These are phyloP conservation scores for Tapirus terrestris DNA, from an alignment of 2,113 vertebrate species.

Conservation along the genomic window DNA sequence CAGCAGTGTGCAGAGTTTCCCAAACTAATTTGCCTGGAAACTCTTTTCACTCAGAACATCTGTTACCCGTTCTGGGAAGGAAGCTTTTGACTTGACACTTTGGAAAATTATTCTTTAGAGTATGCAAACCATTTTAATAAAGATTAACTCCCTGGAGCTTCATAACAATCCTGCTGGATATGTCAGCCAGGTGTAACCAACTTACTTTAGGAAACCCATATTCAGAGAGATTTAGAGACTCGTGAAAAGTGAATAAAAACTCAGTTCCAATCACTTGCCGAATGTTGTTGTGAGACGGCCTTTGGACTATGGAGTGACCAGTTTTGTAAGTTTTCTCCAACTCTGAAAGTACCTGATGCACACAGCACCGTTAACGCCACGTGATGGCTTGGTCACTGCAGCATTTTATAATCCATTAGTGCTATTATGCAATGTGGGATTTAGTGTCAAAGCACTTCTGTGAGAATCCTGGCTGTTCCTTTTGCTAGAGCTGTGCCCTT, in stretches of 20 bases:
- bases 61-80: constrained; percentile 47
- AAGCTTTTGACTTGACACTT: constrained; percentile 36
- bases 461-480: not conserved
- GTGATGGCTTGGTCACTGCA: not conserved
- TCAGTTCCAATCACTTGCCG: not conserved
- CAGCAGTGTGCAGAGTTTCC: not conserved
- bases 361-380: not conserved
- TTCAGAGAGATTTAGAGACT: not conserved
- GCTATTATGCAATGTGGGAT: not conserved
- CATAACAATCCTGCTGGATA: not conserved
- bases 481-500: not conserved
- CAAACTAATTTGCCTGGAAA: not conserved
- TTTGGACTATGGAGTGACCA: not conserved
- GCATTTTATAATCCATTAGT: not conserved
- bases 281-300: no score
- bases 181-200: not conserved
- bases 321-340: not conserved
- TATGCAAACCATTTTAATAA: not conserved
- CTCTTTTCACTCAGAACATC: not conserved
- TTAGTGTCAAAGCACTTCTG: not conserved
- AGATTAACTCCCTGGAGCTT: not conserved
- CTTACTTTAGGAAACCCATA: not conserved
- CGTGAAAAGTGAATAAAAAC: not conserved
- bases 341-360: not conserved
- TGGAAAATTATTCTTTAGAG: not conserved